Evolutionary conservation across 2,888 invertebrate genomes (phyloP).

Genomic region (Epirrita christyi): DNA sequence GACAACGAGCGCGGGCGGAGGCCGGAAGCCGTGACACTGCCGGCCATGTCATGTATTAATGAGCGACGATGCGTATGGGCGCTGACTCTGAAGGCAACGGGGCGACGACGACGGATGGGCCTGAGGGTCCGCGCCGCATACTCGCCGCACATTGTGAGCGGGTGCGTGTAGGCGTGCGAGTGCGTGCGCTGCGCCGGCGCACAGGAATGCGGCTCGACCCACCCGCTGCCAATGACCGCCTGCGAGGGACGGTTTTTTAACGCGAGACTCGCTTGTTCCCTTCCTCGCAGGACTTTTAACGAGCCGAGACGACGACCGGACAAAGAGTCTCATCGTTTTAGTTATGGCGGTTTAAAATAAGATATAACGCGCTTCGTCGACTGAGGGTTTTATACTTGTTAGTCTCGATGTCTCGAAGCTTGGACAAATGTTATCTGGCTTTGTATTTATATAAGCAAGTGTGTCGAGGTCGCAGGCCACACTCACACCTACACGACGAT

Average conservation of each 20-base stretch:
- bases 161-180: conserved; percentile 70
- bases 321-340: conserved; percentile 52
- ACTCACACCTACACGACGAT: conserved; percentile 46
- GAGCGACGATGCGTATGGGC: conserved; percentile 59
- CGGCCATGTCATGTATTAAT: conserved; percentile 69
- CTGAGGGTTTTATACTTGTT: conserved; percentile 18
- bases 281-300: conserved; percentile 70
- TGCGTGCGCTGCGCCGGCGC: conserved; percentile 73
- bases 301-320: conserved; percentile 54
- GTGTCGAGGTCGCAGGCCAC: conserved; percentile 61
- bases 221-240: conserved; percentile 83
- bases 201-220: conserved; percentile 81
- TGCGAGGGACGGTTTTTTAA: conserved; percentile 78
- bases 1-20: conserved; percentile 43
- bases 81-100: conserved; percentile 15
- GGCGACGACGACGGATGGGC: conserved; percentile 18
- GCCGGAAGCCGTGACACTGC: conserved; percentile 77
- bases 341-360: conserved; percentile 38
- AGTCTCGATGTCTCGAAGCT: conserved; percentile 22
- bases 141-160: conserved; percentile 35
- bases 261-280: conserved; percentile 67
- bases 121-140: conserved; percentile 29
- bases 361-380: conserved; percentile 20
- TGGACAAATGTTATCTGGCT: conserved; percentile 37
- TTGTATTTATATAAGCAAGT: conserved; percentile 49